Percentiles rank a stretch among this genome's conserved stretches.
Conservation (phyloP, 1,140 invertebrate species). For the Lepeophtheirus salmonis region DNA sequence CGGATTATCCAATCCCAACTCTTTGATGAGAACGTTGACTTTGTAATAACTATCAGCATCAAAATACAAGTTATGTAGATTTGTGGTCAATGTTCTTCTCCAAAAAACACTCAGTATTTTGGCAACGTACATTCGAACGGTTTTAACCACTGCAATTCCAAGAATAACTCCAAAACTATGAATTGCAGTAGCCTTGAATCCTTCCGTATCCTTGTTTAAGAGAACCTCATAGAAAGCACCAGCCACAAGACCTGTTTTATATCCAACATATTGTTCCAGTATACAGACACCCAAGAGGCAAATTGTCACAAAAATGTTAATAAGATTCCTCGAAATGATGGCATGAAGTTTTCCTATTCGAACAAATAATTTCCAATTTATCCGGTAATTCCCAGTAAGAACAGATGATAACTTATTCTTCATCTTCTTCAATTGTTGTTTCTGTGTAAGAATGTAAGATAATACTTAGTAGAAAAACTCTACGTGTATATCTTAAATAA, state of each 20-base stretch:
- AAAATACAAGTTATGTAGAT: constrained; percentile 33
- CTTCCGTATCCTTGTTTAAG: constrained; percentile 29
- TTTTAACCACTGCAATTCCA: constrained; percentile 30
- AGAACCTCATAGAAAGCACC: constrained; percentile 35
- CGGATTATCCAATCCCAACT: constrained; percentile 20
- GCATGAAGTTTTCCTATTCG: no score
- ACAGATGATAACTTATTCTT: no score
- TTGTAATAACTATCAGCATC: constrained; percentile 31
- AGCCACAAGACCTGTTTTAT: constrained; percentile 34
- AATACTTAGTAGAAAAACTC: no score
- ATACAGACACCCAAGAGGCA: background rate
- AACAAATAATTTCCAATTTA: no score
- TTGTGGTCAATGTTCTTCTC: constrained; percentile 28
- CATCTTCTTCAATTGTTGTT: no score
- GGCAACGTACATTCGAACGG: constrained; percentile 28
- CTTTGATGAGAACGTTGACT: constrained; percentile 29
- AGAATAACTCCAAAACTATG: constrained; percentile 30
- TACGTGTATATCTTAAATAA: no score
- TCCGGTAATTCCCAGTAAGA: no score
- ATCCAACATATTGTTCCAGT: constrained; percentile 31
- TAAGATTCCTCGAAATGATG: no score
- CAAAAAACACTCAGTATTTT: constrained; percentile 33
- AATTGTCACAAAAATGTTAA: no score
- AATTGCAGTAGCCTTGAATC: constrained; percentile 29
- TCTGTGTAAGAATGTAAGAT: no score